Evolutionary conservation across 1,140 invertebrate genomes (phyloP).

Genomic region (Camponotus vicinus): DNA sequence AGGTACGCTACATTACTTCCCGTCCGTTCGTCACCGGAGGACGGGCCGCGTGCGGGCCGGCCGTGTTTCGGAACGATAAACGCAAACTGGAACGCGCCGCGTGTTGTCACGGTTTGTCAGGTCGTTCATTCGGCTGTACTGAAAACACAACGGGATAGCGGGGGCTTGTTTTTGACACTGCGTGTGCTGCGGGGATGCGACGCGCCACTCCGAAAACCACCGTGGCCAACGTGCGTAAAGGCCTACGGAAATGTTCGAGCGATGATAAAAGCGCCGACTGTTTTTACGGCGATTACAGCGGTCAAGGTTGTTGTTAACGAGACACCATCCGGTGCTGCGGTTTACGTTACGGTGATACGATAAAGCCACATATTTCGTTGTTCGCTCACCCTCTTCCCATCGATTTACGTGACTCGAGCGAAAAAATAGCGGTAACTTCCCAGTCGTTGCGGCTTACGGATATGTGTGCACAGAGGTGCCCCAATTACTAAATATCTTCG

Average conservation of each 20-base stretch:
- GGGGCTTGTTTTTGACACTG: conserved; percentile 60
- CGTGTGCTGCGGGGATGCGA: conserved; percentile 17
- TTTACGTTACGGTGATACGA: conserved; percentile 41
- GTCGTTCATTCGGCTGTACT: conserved; percentile 59
- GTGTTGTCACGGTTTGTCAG: conserved; percentile 57
- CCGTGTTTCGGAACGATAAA: conserved; percentile 55
- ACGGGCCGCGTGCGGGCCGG: not conserved
- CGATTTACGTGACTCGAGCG: not conserved
- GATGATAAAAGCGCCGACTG: conserved; percentile 72
- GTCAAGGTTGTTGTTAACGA: conserved; percentile 72
- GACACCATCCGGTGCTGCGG: conserved; percentile 32
- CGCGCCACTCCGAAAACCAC: conserved; percentile 45
- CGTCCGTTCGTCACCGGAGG: conserved; percentile 34
- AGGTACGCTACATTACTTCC: conserved; percentile 34
- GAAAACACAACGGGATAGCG: conserved; percentile 56
- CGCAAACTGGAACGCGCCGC: conserved; percentile 47
- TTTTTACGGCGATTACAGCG: conserved; percentile 72
- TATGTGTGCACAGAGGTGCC: not conserved
- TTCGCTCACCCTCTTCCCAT: not conserved
- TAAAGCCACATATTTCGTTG: conserved; percentile 63
- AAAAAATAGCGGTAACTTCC: conserved; percentile 27
- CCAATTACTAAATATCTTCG: conserved; percentile 4
- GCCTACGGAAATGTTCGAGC: conserved; percentile 60
- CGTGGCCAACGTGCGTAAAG: conserved; percentile 43
- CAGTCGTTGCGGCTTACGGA: not conserved